Conservation (phyloP, 30 jellyfish, hydroid and myxozoan species). For the Chrysaora quinquecirrha region DNA sequence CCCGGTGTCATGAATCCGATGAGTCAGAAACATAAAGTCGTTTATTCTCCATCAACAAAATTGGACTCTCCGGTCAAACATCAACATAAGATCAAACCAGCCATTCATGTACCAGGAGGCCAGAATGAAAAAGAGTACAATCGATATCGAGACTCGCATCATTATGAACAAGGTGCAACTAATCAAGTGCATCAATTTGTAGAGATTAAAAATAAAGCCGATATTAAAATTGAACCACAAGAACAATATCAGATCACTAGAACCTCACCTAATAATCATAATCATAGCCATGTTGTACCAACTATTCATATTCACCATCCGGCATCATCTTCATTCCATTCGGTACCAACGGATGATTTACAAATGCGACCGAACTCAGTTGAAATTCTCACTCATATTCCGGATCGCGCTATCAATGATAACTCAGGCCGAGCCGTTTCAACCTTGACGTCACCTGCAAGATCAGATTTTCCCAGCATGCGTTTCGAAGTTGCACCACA, state of each 20-base stretch:
- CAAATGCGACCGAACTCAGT: background rate
- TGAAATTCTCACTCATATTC: background rate
- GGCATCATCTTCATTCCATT: conserved; percentile 10
- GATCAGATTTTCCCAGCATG: background rate
- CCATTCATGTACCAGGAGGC: conserved; percentile 39
- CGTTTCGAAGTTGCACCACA: conserved; percentile 2
- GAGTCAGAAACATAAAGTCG: conserved; percentile 17
- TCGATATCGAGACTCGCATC: conserved; percentile 24
- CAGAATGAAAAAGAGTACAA: conserved; percentile 24
- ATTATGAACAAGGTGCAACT: conserved; percentile 14
- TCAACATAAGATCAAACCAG: conserved; percentile 14
- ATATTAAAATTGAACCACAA: conserved; percentile 52
- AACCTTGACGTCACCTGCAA: conserved; percentile 3
- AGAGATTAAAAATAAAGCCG: conserved; percentile 26
- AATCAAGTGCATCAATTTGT: conserved; percentile 28
- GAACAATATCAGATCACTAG: conserved; percentile 37
- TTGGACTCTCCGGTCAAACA: background rate
- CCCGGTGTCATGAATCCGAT: conserved; percentile 70
- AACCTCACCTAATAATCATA: conserved; percentile 15
- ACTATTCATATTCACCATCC: conserved; percentile 54
- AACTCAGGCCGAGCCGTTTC: background rate
- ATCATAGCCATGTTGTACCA: conserved; percentile 16
- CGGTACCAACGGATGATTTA: background rate
- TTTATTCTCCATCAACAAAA: background rate
- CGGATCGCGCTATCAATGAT: background rate